Percentiles rank a stretch among this genome's conserved stretches.
Evolutionary conservation across 2,113 vertebrate species (phyloP).

Genomic region (Vidua chalybeata): DNA sequence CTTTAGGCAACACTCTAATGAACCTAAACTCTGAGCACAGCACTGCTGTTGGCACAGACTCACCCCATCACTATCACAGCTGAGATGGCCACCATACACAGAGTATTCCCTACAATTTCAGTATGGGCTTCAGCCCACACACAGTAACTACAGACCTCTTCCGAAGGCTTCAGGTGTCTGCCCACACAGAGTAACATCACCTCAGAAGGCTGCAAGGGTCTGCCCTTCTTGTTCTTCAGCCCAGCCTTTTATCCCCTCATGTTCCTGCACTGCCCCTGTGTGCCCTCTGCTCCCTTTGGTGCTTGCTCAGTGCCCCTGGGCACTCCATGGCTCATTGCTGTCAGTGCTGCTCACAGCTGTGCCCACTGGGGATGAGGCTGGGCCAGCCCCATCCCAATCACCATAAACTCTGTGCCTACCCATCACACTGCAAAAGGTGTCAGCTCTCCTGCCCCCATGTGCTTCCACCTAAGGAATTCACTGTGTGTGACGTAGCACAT

Average conservation of each 20-base stretch:
- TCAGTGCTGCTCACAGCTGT: not conserved
- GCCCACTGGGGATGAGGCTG: not conserved
- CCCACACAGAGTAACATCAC: too few relatives aligned
- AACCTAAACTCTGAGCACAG: not conserved
- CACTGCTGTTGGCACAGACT: not conserved
- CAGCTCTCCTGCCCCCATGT: not conserved
- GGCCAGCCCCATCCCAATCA: not conserved
- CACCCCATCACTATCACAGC: not conserved
- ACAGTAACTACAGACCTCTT: not conserved
- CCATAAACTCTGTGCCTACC: not conserved
- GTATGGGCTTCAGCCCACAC: not conserved
- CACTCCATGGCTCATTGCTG: not conserved
- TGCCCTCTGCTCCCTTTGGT: not conserved
- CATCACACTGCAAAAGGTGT: accelerated
- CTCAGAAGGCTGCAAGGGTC: too few relatives aligned
- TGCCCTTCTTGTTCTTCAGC: not conserved
- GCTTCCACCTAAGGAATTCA: not conserved
- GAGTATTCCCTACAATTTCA: not conserved
- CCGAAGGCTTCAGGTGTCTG: not conserved
- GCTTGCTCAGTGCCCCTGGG: not conserved
- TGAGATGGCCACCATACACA: not conserved
- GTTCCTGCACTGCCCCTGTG: not conserved
- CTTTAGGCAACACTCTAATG: not conserved
- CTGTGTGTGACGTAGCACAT: accelerated
- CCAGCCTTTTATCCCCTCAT: not conserved